Conservation (phyloP, 2,113 vertebrate species). For the Callionymus lyra region DNA sequence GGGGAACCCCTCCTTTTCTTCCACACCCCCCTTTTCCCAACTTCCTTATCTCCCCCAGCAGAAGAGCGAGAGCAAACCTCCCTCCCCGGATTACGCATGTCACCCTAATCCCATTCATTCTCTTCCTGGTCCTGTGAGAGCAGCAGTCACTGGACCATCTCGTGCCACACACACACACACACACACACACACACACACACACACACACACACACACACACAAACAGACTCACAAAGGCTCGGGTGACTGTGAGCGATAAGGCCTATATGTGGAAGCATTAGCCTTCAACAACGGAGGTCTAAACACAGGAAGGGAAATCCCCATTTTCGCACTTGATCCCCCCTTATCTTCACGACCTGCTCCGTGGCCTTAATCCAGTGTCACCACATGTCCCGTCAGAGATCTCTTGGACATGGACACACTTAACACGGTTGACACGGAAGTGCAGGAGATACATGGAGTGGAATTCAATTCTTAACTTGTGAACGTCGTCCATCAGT, state of each 20-base stretch:
- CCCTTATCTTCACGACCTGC: conserved; percentile 37
- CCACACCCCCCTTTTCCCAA: background rate
- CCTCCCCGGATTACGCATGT: conserved; percentile 49
- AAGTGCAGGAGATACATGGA: no score
- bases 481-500: no score
- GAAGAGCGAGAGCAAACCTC: conserved; percentile 29
- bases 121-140: conserved; percentile 16
- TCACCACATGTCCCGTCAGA: conserved; percentile 13
- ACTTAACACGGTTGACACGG: no score
- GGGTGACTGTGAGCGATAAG: conserved; percentile 51
- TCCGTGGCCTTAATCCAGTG: conserved; percentile 37
- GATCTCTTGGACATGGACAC: conserved; percentile 23
- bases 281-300: conserved; percentile 19
- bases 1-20: background rate
- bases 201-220: background rate
- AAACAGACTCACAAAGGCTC: conserved; percentile 11
- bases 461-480: no score
- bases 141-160: conserved; percentile 23
- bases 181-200: conserved; percentile 3
- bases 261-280: conserved; percentile 22
- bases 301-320: conserved; percentile 31
- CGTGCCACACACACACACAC: conserved; percentile 1
- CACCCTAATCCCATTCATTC: conserved; percentile 54
- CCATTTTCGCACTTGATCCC: conserved; percentile 31
- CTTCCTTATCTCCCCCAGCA: conserved; percentile 48